phyloP scores from a whole-genome alignment of 2,888 invertebrate species.

The Pandemis cinnamomeana region DNA sequence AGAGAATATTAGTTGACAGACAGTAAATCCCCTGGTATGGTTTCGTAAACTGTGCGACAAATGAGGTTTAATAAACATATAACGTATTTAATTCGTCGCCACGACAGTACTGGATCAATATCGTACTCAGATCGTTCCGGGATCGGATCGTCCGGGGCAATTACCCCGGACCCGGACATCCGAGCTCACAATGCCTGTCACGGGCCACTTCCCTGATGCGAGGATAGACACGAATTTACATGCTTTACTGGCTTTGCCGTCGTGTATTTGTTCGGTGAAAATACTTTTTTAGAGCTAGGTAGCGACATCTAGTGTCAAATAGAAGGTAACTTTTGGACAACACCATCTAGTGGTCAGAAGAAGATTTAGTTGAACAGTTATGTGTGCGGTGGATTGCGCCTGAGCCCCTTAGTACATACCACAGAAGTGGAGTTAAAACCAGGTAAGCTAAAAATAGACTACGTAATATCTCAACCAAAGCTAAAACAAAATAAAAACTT shows the following conservation, averaged over 20 bases:
- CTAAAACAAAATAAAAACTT: too few species aligned
- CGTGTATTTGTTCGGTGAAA: background rate
- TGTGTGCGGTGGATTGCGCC: too few species aligned
- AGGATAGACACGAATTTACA: constrained; percentile 21
- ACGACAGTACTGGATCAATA: constrained; percentile 2
- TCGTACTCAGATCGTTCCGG: background rate
- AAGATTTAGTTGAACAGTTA: background rate
- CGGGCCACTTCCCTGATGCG: constrained; percentile 22
- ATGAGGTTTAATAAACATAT: too few species aligned
- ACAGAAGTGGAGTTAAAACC: background rate
- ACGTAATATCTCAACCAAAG: background rate
- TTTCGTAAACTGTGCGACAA: too few species aligned
- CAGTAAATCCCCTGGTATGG: too few species aligned
- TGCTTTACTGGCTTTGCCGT: constrained; percentile 12
- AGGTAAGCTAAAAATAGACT: background rate
- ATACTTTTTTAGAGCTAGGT: background rate
- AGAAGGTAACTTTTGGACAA: background rate
- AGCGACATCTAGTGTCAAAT: background rate
- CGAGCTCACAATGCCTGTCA: constrained; percentile 24
- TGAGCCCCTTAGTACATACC: background rate
- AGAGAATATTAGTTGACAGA: too few species aligned
- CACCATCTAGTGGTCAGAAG: background rate
- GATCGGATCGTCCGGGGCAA: constrained; percentile 17
- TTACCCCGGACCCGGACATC: constrained; percentile 15
- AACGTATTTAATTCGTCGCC: background rate